A percentile compares a stretch with the other conserved stretches of the same genome.
Evolutionary conservation across 2,888 invertebrate genomes (phyloP).

Genomic region (Cryptus viduatorius): DNA sequence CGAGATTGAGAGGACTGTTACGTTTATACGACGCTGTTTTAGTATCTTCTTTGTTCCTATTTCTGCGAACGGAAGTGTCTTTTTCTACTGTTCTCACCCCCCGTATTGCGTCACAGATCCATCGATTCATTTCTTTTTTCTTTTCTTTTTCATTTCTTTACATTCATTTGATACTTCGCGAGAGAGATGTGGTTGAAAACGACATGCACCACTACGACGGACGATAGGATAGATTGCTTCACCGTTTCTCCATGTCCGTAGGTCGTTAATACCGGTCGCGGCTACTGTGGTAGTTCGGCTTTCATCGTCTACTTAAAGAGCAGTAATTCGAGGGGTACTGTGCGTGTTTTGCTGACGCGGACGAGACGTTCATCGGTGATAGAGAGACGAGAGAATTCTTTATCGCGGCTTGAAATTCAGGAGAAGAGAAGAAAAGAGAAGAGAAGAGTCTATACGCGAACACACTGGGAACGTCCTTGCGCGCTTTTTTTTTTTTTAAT

Average conservation of each 20-base stretch:
- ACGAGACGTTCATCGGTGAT: conserved; percentile 29
- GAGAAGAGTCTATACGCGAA: neutral
- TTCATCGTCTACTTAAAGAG: conserved; percentile 51
- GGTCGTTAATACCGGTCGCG: conserved; percentile 4
- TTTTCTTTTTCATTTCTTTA: conserved; percentile 7
- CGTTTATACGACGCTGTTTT: neutral
- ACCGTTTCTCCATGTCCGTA: neutral
- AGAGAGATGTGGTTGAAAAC: neutral
- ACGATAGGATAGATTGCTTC: conserved; percentile 24
- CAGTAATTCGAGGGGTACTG: conserved; percentile 36
- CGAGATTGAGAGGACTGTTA: neutral
- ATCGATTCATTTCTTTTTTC: neutral
- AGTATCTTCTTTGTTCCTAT: neutral
- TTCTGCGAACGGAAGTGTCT: neutral
- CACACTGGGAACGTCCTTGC: conserved; percentile 37
- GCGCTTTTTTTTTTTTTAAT: conserved; percentile 49
- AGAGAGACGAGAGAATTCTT: neutral
- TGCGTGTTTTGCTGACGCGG: conserved; percentile 34
- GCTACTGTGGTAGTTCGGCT: conserved; percentile 7
- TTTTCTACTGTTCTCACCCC: neutral
- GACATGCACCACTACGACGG: neutral
- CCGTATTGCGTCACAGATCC: neutral
- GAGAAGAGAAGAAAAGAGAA: neutral
- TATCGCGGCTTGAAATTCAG: conserved; percentile 22
- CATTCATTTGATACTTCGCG: neutral